Base-by-base conservation (phyloP, 92 coral and sea anemone genomes). In the Micromussa lordhowensis region DNA sequence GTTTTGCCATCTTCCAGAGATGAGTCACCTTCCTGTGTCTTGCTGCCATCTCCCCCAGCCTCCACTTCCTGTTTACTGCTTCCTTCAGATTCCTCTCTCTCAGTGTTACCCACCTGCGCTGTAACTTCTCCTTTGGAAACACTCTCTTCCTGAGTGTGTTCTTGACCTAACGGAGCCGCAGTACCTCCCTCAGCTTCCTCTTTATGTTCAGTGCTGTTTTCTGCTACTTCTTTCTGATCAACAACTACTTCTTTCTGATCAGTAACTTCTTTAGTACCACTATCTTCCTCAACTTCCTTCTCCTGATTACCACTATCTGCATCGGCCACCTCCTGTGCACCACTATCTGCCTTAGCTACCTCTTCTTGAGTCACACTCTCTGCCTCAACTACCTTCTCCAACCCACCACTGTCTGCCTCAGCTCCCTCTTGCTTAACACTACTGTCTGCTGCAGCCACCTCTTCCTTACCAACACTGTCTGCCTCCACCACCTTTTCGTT, bases 251-350 rank as follows among this genome's bases (percentile, higher is more conserved):
- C n/a, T n/a, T n/a, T n/a, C n/a, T n/a, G n/a, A n/a, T n/a, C 72
- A 2, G 32, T 28, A 21, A 11, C 31, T 19, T 51, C 81, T 1
- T 51, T 34, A n/a, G 80, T 63, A 77, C 40, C 5, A 30, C 28
- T 79, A 17, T 54, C 49, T 55, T 28, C 40, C 66, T 79, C 66
- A 58, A 69, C 82, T 26, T 28, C 80, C 32, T 3, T 75, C 63
- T 82, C 86, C 86, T 82, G 78, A 5, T 36, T 44, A 68, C 21
- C 61, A 53, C 13, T 22, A 18, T 35, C 81, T 40, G 36, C 82
- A 7, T 68, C 44, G 36, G 89, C 19, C 5, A 28, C 82, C 29
- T 64, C 48, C 40, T 77, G 34, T 34, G 59, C 76, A 64, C 28
- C 76, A 26, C 59, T 64, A 77, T 74, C 77, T 13, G 29, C 48